phyloP scores from a whole-genome alignment of 2,888 invertebrate genomes.

The Aelia acuminata region DNA sequence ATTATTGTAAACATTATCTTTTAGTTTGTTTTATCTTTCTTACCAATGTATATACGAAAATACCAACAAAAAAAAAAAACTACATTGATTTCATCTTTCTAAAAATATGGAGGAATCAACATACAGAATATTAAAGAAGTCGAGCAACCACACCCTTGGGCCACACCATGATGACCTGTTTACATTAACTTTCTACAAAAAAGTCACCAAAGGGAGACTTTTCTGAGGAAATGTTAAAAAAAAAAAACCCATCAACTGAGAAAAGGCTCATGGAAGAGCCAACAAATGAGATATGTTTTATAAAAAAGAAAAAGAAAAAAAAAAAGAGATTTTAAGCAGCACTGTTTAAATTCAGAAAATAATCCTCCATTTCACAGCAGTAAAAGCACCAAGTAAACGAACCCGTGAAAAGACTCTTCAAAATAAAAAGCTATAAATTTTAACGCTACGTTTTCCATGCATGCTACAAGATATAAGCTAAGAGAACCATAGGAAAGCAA shows the following conservation, averaged over 20 bases:
- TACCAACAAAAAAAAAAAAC: no score
- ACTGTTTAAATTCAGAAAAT: not conserved
- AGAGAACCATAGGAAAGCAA: not conserved
- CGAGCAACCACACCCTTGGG: no score
- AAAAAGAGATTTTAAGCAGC: not conserved
- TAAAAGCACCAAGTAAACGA: not conserved
- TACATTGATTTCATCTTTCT: no score
- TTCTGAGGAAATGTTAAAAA: not conserved
- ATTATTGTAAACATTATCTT: no score
- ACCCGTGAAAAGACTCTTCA: not conserved
- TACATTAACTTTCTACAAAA: no score
- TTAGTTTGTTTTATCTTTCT: no score
- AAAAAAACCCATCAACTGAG: constrained; percentile 7
- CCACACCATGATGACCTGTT: no score
- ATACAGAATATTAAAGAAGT: no score
- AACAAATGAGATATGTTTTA: not conserved
- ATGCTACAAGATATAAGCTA: no score
- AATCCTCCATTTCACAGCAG: not conserved
- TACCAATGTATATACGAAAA: no score
- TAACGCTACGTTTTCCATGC: not conserved
- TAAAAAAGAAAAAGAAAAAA: not conserved
- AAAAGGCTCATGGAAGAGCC: not conserved
- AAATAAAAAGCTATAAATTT: constrained; percentile 21
- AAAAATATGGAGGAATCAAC: no score
- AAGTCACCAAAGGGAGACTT: not conserved